Conservation (phyloP, 2,888 invertebrate species). For the Osedax frankpressi region DNA sequence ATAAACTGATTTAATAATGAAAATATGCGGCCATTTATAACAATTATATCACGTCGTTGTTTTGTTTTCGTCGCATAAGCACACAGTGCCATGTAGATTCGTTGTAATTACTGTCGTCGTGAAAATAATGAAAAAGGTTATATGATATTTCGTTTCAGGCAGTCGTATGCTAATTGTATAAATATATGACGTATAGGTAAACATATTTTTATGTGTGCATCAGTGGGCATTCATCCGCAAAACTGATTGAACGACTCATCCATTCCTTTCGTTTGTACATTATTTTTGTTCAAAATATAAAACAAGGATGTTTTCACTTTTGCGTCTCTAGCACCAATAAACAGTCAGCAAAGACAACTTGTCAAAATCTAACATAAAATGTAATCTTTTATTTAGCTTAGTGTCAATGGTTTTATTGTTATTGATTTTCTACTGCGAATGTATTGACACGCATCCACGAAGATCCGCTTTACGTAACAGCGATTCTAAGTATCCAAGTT, state of each 20-base stretch:
- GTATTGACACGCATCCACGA: not conserved
- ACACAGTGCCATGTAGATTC: not conserved
- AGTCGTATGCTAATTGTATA: constrained; percentile 2
- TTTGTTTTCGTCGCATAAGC: not conserved
- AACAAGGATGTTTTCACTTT: not conserved
- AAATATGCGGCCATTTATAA: not conserved
- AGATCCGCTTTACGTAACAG: not conserved
- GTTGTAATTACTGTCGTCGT: not conserved
- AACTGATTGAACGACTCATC: not conserved
- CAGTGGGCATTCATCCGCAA: not conserved
- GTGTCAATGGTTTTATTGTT: too few relatives aligned
- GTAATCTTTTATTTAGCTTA: not conserved
- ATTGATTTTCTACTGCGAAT: not conserved
- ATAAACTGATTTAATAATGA: not conserved
- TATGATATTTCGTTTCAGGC: not conserved
- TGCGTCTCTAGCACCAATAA: not conserved
- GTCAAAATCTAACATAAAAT: not conserved
- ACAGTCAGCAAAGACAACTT: not conserved
- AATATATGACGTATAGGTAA: not conserved
- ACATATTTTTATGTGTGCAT: not conserved
- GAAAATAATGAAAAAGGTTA: not conserved
- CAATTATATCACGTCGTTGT: not conserved
- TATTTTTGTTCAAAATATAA: not conserved
- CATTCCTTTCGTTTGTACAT: not conserved
- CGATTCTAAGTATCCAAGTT: not conserved